Evolutionary conservation across 1,140 invertebrate species (phyloP), one percentile per base, ranked within the genome.

Genomic region (Cyclina sinensis): DNA sequence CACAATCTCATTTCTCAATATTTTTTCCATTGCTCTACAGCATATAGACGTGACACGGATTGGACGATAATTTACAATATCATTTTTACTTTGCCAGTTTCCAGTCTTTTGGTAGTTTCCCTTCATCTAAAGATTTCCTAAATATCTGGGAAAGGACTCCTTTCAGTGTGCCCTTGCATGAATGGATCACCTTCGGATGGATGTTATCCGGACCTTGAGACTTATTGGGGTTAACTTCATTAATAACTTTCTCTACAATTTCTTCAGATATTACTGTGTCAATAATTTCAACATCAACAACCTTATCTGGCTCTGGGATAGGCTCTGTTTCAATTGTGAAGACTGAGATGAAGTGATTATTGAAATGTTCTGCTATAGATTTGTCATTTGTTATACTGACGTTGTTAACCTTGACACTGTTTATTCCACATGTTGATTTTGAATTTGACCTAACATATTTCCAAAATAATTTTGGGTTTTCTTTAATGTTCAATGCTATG

Each of bases 21-120:
- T 70, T 32, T 70, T 70, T 70, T 70, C 32, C 65, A 70, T 27
- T 14, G 35, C n/a, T 70, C 57, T 70, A 39, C 65, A 70, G 11
- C 30, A 32, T 11, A 70, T 70, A 7, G 30, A 70, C 7, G 65
- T 70, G 21, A 39, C 16, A 27, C n/a, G 4, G 4, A 70, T 39
- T 18, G 65, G 32, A 32, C 65, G 14, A 35, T 70, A 70, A 32
- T 70, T 70, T 39, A 14, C 65, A 18, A 27, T 30, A 32, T 70
- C 4, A n/a, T 14, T 70, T 39, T 39, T 32, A 35, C 35, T 39
- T 59, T 9, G 57, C 57, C 5, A 5, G 9, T 59, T 59, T 59
- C 57, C 57, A 59, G 14, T 35, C 5, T 35, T 39, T 27, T 9
- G 65, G 65, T 7, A 70, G 24, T 27, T 70, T 70, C 7, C 65